Percentiles rank a stretch among this genome's conserved stretches.
Conservation (phyloP, 2,888 invertebrate species). For the Apamea sordens region DNA sequence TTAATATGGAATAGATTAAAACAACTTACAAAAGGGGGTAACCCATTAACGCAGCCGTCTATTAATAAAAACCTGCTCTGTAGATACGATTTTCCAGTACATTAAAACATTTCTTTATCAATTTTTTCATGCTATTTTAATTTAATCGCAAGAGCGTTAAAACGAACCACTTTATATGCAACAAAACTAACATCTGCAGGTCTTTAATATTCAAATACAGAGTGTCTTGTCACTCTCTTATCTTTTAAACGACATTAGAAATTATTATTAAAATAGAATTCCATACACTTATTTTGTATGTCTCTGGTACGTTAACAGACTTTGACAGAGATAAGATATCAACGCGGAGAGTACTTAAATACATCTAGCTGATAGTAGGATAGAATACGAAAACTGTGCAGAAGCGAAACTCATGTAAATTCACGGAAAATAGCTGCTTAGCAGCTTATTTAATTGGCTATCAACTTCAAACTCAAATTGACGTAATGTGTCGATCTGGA, state of each 20-base stretch:
- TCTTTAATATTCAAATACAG: slow-evolving; percentile 47
- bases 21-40: slow-evolving; percentile 4
- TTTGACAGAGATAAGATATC: slow-evolving; percentile 50
- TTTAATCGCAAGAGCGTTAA: slow-evolving; percentile 4
- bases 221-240: slow-evolving; percentile 35
- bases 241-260: slow-evolving; percentile 43
- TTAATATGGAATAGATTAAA: slow-evolving; percentile 9
- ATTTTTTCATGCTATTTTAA: slow-evolving; percentile 15
- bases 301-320: slow-evolving; percentile 28
- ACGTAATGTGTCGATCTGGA: not conserved
- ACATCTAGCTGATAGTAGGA: slow-evolving; percentile 9
- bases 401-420: not conserved
- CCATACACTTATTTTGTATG: slow-evolving; percentile 42
- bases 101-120: not conserved
- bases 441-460: too few species aligned
- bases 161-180: slow-evolving; percentile 38
- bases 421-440: not conserved
- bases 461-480: not conserved
- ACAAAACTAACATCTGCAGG: slow-evolving; percentile 35
- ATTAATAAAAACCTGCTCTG: not conserved
- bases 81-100: slow-evolving; percentile 11
- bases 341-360: slow-evolving; percentile 27
- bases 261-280: slow-evolving; percentile 43
- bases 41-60: not conserved
- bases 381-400: not conserved